Base-by-base conservation (phyloP, 2,888 invertebrate genomes). In the Mythimna loreyi region DNA sequence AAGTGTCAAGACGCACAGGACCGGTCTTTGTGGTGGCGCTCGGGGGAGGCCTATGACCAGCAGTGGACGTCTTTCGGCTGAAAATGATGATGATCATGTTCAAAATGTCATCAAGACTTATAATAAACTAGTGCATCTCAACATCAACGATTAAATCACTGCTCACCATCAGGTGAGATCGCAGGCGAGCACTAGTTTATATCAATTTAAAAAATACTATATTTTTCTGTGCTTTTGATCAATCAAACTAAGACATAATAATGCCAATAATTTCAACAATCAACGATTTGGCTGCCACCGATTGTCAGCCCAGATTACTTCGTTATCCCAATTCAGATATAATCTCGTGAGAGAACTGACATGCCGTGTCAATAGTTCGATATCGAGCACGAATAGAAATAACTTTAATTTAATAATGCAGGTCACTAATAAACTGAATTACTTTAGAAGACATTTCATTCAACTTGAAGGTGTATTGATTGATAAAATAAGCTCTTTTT, bases 261-360 rank as follows among this genome's bases (percentile, higher is more conserved):
- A 57, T 59, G 72, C 30, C 72, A 83, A 76, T 69, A 67, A 68
- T 81, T 66, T 67, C 65, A 71, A 76, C 80, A 70, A 68, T 72
- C 61, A 69, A 67, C 28, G 23, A 50, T 45, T 70, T 63, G 67
- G 57, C 67, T 70, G 70, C 66, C 64, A 66, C 52, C 21, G 78
- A 82, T 78, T 75, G 82, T 76, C 67, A 70, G 72, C 11, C 6
- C 0, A n/a, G 82, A 82, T 84, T 75, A 71, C 52, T 55, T 78
- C 63, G 65, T 33, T 69, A 69, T 33, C 50, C 60, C 30, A 33
- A 67, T 65, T 36, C 28, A 30, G 70, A 71, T 69, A 47, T 57
- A 49, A 82, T 75, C 75, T 72, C 33, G 28, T 53, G 56, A 75
- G 55, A 65, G 60, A 72, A 58, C 33, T 68, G 80, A 75, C 74